Percentiles rank a stretch among this genome's conserved stretches.
These are phyloP conservation scores for Dione juno DNA, from an alignment of 2,888 invertebrate species.

Conservation along the genomic window DNA sequence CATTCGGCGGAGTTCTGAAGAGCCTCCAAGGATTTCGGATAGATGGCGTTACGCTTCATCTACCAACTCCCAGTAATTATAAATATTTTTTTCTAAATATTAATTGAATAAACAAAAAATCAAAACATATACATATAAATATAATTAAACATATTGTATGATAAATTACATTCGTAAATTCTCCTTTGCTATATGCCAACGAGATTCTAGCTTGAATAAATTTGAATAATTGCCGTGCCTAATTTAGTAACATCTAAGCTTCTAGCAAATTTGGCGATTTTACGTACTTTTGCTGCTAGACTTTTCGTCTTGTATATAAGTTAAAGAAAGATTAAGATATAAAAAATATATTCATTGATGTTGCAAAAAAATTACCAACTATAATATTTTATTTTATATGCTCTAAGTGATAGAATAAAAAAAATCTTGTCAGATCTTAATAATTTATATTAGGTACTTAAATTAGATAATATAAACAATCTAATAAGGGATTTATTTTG, in stretches of 20 bases:
- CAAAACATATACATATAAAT: not conserved
- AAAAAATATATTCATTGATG: not conserved
- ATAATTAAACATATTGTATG: not conserved
- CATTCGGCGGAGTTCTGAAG: slow-evolving; percentile 73
- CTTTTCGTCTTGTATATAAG: not conserved
- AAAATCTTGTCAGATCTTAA: not conserved
- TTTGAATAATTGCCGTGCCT: slow-evolving; percentile 58
- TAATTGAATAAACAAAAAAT: slow-evolving; percentile 6
- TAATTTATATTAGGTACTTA: too few relatives aligned
- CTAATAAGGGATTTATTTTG: not conserved
- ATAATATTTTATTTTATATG: not conserved
- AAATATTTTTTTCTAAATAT: slow-evolving; percentile 8
- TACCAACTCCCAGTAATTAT: slow-evolving; percentile 36
- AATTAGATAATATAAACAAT: not conserved
- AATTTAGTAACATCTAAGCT: slow-evolving; percentile 32
- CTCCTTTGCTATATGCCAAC: slow-evolving; percentile 41
- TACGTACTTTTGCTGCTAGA: not conserved
- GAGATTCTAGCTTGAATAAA: slow-evolving; percentile 58
- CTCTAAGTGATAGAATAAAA: not conserved
- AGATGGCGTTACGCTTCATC: slow-evolving; percentile 77
- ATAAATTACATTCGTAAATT: slow-evolving; percentile 3
- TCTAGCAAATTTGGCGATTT: slow-evolving; percentile 10
- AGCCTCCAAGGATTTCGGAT: slow-evolving; percentile 80
- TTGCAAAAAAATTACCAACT: not conserved
- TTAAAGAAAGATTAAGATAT: not conserved